A percentile compares a stretch with the other conserved stretches of the same genome.
phyloP scores from a whole-genome alignment of 2,113 vertebrate genomes.

The Camelus bactrianus region DNA sequence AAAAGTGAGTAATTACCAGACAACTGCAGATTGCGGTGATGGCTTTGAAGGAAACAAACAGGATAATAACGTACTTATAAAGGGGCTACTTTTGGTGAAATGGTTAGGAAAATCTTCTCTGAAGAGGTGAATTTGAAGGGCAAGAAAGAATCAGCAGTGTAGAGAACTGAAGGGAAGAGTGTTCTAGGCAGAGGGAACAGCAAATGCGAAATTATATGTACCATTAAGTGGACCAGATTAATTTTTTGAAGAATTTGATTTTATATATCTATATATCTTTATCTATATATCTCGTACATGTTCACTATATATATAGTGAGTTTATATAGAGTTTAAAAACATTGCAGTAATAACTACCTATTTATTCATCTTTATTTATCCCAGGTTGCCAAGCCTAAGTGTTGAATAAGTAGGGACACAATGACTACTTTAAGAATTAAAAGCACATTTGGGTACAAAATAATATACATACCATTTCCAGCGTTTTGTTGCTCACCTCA shows the following conservation, averaged over 20 bases:
- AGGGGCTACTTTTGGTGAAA: neutral
- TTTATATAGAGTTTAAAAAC: neutral
- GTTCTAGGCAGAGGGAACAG: neutral
- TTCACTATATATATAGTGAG: neutral
- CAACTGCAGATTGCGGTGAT: neutral
- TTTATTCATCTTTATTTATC: neutral
- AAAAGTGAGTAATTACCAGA: neutral
- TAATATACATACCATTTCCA: neutral
- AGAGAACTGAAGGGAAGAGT: neutral
- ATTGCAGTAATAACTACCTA: neutral
- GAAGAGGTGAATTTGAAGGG: neutral
- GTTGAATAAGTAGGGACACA: neutral
- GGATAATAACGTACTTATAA: neutral
- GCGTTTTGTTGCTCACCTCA: neutral
- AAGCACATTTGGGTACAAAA: neutral
- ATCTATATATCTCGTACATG: no score
- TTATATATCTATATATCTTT: neutral
- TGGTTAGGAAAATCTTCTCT: neutral
- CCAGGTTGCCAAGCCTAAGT: neutral
- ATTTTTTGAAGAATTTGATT: neutral
- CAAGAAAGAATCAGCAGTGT: neutral
- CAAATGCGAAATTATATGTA: neutral
- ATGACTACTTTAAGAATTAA: neutral
- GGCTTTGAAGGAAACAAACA: neutral
- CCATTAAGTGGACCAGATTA: neutral